phyloP scores from a whole-genome alignment of 2,113 vertebrate genomes.

The Oncorhynchus tshawytscha region DNA sequence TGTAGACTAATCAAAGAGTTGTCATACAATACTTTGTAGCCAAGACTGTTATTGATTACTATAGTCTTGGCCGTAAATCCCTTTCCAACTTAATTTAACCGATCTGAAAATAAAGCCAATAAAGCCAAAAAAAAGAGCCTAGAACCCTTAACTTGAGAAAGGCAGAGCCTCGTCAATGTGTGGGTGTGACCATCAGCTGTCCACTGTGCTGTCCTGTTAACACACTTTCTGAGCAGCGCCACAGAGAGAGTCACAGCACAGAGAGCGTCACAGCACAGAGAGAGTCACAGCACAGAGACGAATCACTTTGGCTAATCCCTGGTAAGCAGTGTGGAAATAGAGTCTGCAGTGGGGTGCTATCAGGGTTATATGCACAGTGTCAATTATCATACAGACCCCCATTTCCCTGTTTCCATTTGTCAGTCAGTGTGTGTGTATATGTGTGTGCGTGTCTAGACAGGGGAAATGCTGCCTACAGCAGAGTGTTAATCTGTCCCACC shows the following conservation, averaged over 20 bases:
- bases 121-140: no score
- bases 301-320: conserved; percentile 57
- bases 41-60: no score
- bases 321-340: conserved; percentile 61
- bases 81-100: no score
- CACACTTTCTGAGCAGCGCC: background rate
- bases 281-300: background rate
- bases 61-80: no score
- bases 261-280: background rate
- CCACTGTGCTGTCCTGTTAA: background rate
- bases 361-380: conserved; percentile 12
- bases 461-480: no score
- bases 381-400: conserved; percentile 3
- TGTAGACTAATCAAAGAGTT: no score
- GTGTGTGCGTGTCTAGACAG: background rate
- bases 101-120: no score
- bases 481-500: background rate
- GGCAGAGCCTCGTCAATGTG: background rate
- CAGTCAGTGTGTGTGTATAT: conserved; percentile 1
- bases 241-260: background rate
- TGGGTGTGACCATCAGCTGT: background rate
- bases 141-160: background rate
- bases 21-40: no score
- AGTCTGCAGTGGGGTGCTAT: conserved; percentile 16
- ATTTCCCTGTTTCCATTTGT: background rate